Evolutionary conservation across 2,113 vertebrate species (phyloP), one percentile per base, ranked within the genome.

Genomic region (Donacobius atricapilla): DNA sequence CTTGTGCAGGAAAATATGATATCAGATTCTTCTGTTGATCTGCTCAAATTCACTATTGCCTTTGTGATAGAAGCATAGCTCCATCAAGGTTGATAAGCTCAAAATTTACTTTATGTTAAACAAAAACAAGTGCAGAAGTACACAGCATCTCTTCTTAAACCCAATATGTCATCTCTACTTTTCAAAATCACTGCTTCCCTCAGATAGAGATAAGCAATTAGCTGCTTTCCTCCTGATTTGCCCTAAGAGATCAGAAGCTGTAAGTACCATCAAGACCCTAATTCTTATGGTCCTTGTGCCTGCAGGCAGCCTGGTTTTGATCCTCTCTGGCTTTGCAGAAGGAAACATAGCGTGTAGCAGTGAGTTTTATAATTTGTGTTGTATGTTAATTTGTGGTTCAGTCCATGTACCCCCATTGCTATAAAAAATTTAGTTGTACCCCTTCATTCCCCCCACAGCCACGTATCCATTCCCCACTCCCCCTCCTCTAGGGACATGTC

Each of bases 111-210:
- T 51, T 47, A 33, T 23, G 11, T 20, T 87, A 57, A 92, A 76
- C 8, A 65, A 9, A 47, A 61, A 48, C 8, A 80, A 69, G 20
- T 30, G 27, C 17, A 68, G 31, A 77, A 71, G 17, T 7, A 27
- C 14, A 30, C 17, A 13, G 6, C 0, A 1, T 21, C 13, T 83
- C 28, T 40, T 65, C 40, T 83, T 40, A 45, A 58, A 35, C 5
- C 3, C 0, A 2, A 5, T 50, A 10, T 1, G 2, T 30, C 14
- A 40, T 24, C 2, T 57, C 6, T n/a, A 21, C 22, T 81, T 94
- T 53, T 48, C 9, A 53, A 45, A 81, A 44, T 15, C 6, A 11
- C 45, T 3, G 0, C 12, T 76, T 79, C 16, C 28, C 15, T 68
- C 23, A 75, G 23, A 70, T 18, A 65, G 2, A 71, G 1, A 53